phyloP scores from a whole-genome alignment of 92 coral and sea anemone genomes.

The Porites cylindrica region DNA sequence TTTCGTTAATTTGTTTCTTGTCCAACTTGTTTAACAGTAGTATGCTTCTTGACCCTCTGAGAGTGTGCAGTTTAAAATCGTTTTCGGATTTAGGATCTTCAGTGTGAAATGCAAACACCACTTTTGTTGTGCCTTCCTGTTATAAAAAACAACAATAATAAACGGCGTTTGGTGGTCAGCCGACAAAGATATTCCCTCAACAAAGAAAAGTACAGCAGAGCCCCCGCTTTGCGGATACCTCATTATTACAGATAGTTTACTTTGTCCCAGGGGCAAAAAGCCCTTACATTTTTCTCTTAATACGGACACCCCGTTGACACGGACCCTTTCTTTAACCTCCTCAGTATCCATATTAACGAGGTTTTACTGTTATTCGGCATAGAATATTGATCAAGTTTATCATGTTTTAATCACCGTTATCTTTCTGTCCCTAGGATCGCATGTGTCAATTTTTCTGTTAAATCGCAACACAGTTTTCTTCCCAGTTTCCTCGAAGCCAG shows the following conservation, averaged over 20 bases:
- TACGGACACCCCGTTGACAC: too few relatives aligned
- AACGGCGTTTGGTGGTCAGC: too few relatives aligned
- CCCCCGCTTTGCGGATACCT: too few relatives aligned
- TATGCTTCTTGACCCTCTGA: conserved; percentile 35
- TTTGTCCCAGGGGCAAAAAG: too few relatives aligned
- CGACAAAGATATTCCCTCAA: too few relatives aligned
- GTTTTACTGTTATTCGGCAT: too few relatives aligned
- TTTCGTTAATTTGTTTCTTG: conserved; percentile 35
- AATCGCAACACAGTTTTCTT: conserved; percentile 26
- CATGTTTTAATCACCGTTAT: conserved; percentile 18
- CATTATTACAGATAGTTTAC: too few relatives aligned
- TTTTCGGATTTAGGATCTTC: conserved; percentile 39
- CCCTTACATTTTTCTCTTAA: too few relatives aligned
- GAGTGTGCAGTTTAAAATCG: conserved; percentile 13
- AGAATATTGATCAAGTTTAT: too few relatives aligned
- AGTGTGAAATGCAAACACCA: conserved; percentile 40
- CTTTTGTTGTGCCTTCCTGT: conserved; percentile 46
- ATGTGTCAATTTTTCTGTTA: conserved; percentile 48
- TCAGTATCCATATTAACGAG: too few relatives aligned
- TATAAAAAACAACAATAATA: not conserved
- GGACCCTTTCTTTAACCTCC: too few relatives aligned
- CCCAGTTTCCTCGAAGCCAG: conserved; percentile 20
- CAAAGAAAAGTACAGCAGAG: too few relatives aligned
- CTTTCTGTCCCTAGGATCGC: conserved; percentile 44
- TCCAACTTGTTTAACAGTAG: conserved; percentile 41